Percentiles rank a stretch among this genome's conserved stretches.
phyloP scores from a whole-genome alignment of 2,888 invertebrate species.

The Pediacus dermestoides region DNA sequence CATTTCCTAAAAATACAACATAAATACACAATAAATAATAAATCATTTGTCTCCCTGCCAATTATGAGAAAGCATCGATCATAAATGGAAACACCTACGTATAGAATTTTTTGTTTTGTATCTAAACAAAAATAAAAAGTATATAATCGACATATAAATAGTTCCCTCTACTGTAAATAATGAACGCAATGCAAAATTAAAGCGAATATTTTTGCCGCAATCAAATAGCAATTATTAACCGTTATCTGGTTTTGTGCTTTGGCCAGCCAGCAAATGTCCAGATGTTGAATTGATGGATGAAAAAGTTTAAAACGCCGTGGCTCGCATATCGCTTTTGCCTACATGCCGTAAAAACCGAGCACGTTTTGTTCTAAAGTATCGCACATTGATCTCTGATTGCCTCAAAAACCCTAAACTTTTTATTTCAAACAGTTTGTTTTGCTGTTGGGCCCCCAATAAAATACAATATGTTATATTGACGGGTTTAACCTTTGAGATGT shows the following conservation, averaged over 20 bases:
- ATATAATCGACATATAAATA: slow-evolving; percentile 5
- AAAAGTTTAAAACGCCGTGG: slow-evolving; percentile 4
- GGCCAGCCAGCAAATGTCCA: slow-evolving; percentile 14
- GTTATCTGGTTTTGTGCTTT: slow-evolving; percentile 32
- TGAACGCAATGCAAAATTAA: slow-evolving; percentile 17
- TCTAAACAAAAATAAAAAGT: no score
- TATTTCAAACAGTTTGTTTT: slow-evolving; percentile 19
- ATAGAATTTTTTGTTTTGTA: no score
- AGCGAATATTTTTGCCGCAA: slow-evolving; percentile 31
- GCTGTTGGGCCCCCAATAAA: no score
- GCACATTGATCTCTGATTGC: slow-evolving; percentile 21
- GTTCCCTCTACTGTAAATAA: slow-evolving; percentile 13
- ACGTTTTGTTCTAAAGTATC: slow-evolving; percentile 20
- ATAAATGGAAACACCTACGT: no score
- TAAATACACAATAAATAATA: no score
- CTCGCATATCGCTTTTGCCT: slow-evolving; percentile 17
- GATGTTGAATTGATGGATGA: slow-evolving; percentile 8
- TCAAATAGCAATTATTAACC: slow-evolving; percentile 37
- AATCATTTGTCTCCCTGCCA: no score
- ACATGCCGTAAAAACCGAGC: slow-evolving; percentile 17
- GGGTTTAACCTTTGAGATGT: no score
- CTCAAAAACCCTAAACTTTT: slow-evolving; percentile 13
- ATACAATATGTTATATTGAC: no score
- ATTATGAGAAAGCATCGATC: no score
- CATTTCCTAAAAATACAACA: no score